phyloP scores from a whole-genome alignment of 2,888 invertebrate species.

The Cylindroiulus punctatus region DNA sequence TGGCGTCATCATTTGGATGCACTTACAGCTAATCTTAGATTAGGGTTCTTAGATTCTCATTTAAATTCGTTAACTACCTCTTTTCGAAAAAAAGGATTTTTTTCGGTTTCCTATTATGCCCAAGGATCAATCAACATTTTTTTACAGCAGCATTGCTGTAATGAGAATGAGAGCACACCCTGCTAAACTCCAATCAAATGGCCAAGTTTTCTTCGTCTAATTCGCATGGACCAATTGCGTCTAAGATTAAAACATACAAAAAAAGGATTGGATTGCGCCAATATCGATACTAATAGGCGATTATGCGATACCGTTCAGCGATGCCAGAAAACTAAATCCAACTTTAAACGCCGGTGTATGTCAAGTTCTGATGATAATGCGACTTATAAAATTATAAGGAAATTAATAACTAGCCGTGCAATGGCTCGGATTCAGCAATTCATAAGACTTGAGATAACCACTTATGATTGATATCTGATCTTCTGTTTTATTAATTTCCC shows the following conservation, averaged over 20 bases:
- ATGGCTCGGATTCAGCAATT: too few relatives aligned
- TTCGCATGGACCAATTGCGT: not conserved
- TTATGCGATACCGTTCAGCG: too few relatives aligned
- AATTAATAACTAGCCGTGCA: too few relatives aligned
- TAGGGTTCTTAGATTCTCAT: not conserved
- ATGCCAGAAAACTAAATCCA: too few relatives aligned
- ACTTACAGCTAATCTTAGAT: not conserved
- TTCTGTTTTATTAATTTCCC: too few relatives aligned
- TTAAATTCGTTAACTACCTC: not conserved
- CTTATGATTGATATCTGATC: too few relatives aligned
- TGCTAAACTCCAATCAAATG: not conserved
- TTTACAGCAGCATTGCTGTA: too few relatives aligned
- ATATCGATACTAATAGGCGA: not conserved
- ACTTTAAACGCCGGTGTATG: too few relatives aligned
- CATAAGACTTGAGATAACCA: too few relatives aligned
- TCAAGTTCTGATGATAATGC: too few relatives aligned
- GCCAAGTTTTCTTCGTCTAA: not conserved
- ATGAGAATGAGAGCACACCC: not conserved
- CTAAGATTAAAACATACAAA: not conserved
- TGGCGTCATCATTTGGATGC: not conserved
- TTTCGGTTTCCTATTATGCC: not conserved
- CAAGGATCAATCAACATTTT: not conserved
- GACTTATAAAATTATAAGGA: too few relatives aligned
- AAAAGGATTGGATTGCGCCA: too few relatives aligned
- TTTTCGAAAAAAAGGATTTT: not conserved